Evolutionary conservation across 1,140 invertebrate genomes (phyloP).

Genomic region (Oryctes rhinoceros): DNA sequence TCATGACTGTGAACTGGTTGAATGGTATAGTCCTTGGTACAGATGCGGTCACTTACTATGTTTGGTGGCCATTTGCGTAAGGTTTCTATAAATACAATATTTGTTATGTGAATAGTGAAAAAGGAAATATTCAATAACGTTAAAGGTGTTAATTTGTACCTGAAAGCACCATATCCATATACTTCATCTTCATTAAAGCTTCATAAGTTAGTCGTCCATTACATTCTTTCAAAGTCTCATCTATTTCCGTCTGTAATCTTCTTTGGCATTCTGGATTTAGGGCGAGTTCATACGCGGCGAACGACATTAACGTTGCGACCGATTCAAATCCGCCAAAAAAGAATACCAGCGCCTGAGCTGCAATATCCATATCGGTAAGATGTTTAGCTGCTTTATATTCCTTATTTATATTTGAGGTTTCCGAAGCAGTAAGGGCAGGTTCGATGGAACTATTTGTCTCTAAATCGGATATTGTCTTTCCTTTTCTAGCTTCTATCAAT

Average conservation of each 20-base stretch:
- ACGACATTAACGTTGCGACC: conserved; percentile 50
- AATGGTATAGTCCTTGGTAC: conserved; percentile 63
- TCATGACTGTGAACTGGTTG: conserved; percentile 55
- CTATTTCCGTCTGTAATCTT: conserved; percentile 54
- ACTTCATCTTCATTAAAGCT: conserved; percentile 43
- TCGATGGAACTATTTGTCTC: background rate
- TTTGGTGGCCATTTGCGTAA: conserved; percentile 67
- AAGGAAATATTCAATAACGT: background rate
- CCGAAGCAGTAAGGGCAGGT: background rate
- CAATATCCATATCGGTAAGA: conserved; percentile 49
- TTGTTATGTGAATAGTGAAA: background rate
- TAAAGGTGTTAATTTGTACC: conserved; percentile 5
- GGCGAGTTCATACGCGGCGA: conserved; percentile 61
- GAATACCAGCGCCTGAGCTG: conserved; percentile 58
- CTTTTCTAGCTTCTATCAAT: conserved; percentile 61
- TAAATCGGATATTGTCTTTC: conserved; percentile 52
- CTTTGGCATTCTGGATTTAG: conserved; percentile 63
- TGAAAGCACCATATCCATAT: conserved; percentile 46
- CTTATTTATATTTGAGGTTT: background rate
- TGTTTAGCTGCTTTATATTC: conserved; percentile 45
- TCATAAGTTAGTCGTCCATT: conserved; percentile 46
- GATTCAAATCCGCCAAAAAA: conserved; percentile 60
- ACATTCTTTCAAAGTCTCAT: conserved; percentile 39
- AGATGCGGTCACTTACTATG: conserved; percentile 62
- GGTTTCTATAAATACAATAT: conserved; percentile 61